Percentiles rank a stretch among this genome's conserved stretches.
These are phyloP conservation scores for Thysanoteuthis rhombus DNA, from an alignment of 2,888 invertebrate species.

Conservation along the genomic window DNA sequence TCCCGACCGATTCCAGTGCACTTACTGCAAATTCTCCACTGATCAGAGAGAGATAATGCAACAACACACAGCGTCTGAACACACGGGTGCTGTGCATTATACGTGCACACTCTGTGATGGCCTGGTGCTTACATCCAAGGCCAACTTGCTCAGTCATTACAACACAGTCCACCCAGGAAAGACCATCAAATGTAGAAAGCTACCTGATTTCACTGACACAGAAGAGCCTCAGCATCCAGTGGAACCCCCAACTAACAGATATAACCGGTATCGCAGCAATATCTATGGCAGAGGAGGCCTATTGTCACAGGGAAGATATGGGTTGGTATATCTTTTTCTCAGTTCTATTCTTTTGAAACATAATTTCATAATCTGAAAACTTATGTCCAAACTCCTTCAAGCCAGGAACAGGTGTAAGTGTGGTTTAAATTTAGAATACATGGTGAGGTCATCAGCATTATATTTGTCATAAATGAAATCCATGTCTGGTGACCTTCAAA, in stretches of 20 bases:
- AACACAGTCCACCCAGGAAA: constrained; percentile 30
- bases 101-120: constrained; percentile 22
- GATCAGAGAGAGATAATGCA: constrained; percentile 25
- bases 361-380: background rate
- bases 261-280: constrained; percentile 22
- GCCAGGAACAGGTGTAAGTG: no score
- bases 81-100: constrained; percentile 20
- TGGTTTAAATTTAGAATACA: no score
- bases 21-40: constrained; percentile 25
- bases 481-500: no score
- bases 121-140: constrained; percentile 23
- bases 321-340: background rate
- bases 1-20: constrained; percentile 15
- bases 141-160: constrained; percentile 25
- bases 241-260: background rate
- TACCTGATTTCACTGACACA: constrained; percentile 18
- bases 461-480: no score
- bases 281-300: background rate
- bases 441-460: no score
- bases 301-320: background rate
- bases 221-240: constrained; percentile 26
- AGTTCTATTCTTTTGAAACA: no score
- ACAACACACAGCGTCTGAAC: background rate
- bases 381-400: no score
- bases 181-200: constrained; percentile 19